Conservation (phyloP, 2,797 vertebrate species). For the Spizella passerina region DNA sequence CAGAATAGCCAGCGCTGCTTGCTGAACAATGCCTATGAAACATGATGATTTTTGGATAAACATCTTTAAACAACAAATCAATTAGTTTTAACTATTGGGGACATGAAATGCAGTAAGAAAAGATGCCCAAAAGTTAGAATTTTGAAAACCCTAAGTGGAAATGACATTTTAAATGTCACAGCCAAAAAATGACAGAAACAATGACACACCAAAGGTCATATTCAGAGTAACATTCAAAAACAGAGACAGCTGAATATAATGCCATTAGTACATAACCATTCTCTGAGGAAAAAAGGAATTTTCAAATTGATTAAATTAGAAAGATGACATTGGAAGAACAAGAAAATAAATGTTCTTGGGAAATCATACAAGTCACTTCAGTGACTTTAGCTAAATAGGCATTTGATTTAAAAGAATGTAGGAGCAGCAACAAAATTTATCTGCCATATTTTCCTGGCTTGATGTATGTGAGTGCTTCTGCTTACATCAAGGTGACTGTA, state of each 20-base stretch:
- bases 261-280: conserved; percentile 12
- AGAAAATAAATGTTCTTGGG: conserved; percentile 41
- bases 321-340: conserved; percentile 34
- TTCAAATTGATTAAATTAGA: conserved; percentile 60
- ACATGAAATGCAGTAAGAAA: conserved; percentile 49
- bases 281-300: conserved; percentile 36
- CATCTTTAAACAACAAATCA: conserved; percentile 46
- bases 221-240: conserved; percentile 65
- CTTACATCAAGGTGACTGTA: conserved; percentile 36
- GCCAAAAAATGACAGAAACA: conserved; percentile 66
- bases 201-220: conserved; percentile 69
- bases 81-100: conserved; percentile 52
- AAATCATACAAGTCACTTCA: conserved; percentile 20
- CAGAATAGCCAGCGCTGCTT: not conserved
- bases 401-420: conserved; percentile 36
- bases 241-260: conserved; percentile 56
- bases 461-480: not conserved
- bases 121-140: conserved; percentile 60
- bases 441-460: not conserved
- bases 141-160: conserved; percentile 65
- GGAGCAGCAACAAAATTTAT: not conserved
- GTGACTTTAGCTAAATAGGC: not conserved
- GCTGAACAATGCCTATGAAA: not conserved
- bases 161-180: conserved; percentile 74
- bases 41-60: not conserved